Evolutionary conservation across 2,888 invertebrate genomes (phyloP), one percentile per base, ranked within the genome.

Genomic region (Drosophila subquinaria): DNA sequence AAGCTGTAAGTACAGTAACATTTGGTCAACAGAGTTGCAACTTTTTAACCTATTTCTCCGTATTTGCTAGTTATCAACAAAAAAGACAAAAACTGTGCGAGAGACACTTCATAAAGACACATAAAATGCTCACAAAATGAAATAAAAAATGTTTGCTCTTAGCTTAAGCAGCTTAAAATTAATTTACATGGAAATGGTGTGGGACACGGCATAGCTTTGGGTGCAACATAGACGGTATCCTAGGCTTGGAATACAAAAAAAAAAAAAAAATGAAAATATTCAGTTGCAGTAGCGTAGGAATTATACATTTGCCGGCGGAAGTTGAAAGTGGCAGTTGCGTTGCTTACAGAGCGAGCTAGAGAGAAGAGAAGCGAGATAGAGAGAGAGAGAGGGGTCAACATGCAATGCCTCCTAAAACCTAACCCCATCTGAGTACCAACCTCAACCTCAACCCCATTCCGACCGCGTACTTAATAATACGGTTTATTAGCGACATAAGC

Each of bases 401-500:
- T 69, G 69, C 62, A 70, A 42, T 57, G 62, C 64, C 69, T 67
- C 45, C 71, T 63, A 60, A 63, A 53, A 62, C 82, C 77, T 30
- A 65, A 48, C 61, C 67, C 59, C 38, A 51, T 20, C 40, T n/a
- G 53, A 42, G 11, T 27, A 2, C 8, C 53, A 30, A 11, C 27
- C 27, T 10, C 52, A 30, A 27, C 36, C 33, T 56, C 23, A 17
- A 20, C 62, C 61, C 48, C 60, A 57, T 35, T 48, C 71, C 79
- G 52, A 77, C 80, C 82, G 69, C 90, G 80, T 85, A 87, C 86
- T 87, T 90, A 90, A 87, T 87, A 87, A 87, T 87, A 87, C 76
- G 90, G 87, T 90, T 87, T 90, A 87, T 87, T 87, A 87, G 87
- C 87, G 87, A 89, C 90, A 90, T 87, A 87, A 87, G 87, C 90